Evolutionary conservation across 2,888 invertebrate species (phyloP), one percentile per base, ranked within the genome.

Genomic region (Tetranychus piercei): DNA sequence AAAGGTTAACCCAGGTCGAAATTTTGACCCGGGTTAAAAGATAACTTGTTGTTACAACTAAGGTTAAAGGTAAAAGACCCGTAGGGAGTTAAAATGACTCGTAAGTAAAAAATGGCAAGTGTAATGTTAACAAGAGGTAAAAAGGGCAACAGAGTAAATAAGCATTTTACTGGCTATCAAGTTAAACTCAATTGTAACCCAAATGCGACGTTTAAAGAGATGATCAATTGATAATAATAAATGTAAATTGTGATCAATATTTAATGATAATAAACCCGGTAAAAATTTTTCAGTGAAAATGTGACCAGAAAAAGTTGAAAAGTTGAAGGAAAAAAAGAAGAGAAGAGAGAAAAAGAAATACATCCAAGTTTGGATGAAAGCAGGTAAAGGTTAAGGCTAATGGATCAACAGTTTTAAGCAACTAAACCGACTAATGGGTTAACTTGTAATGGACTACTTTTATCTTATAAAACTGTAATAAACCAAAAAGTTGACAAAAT

Each of bases 71-170:
- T 34, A 34, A 34, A 34, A 34, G 34, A 34, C 34, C 34, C 34
- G 34, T 34, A 34, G 34, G 34, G 34, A 34, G 34, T 34, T 34
- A 34, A 34, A 34, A 34, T 34, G 34, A 34, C 34, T 34, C 34
- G 34, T 34, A 34, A 65, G 66, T n/a, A 20, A 18, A 20, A 22
- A 20, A 18, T n/a, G 66, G 66, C 18, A 65, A 20, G 18, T 20
- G 20, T 18, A n/a, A 18, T 65, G 66, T 65, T 65, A 18, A 65
- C 66, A n/a, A 69, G 69, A 69, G 69, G n/a, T 11, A 69, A n/a
- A 69, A n/a, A 69, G 69, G 34, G 69, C 9, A 15, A 55, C 9
- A 55, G 6, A 55, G 55, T 15, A 55, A 55, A 55, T 55, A 9
- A 7, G 9, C 55, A 55, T 55, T 55, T 15, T 9, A 34, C 34